Evolutionary conservation across 2,888 invertebrate species (phyloP), one percentile per base, ranked within the genome.

Genomic region (Omphaloscelis lunosa): DNA sequence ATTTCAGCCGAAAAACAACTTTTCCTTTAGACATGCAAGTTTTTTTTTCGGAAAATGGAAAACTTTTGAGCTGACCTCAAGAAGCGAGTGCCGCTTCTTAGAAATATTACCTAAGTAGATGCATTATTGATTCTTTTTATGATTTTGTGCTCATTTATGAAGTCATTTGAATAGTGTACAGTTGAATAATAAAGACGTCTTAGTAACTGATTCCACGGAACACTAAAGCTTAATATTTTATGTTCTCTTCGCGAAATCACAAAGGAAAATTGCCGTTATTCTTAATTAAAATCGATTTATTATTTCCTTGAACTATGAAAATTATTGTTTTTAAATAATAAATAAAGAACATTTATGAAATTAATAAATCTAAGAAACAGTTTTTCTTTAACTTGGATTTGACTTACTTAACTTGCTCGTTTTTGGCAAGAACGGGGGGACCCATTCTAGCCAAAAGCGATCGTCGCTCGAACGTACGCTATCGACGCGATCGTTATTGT

Each of bases 41-140:
- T 0, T 20, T 53, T 20, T 56, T 39, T 69, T 15, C 29, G 0
- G 23, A 20, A 51, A 56, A 69, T 20, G 3, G 3, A 20, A 45
- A 51, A 23, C 4, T 23, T 29, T 51, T 41, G 15, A 51, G 29
- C 15, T 17, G 6, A 12, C 29, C 17, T 8, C 27, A 34, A 39
- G 12, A n/a, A 9, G 8, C 2, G n/a, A 12, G n/a, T 51, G 41
- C 23, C 8, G 12, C 70, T 53, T 27, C 17, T 39, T 41, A 12
- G 2, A 53, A 39, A 74, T 27, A 61, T 51, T 41, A 29, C 27
- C 8, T 39, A 23, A 20, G 15, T 27, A 34, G 17, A 45, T 39
- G 27, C 7, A 27, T n/a, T 67, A 61, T 56, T 63, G 0, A 51
- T 59, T 73, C 9, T 20, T 58, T 62, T 80, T 56, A 79, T 80